Conservation (phyloP, 2,888 invertebrate genomes). For the Corythucha ciliata region DNA sequence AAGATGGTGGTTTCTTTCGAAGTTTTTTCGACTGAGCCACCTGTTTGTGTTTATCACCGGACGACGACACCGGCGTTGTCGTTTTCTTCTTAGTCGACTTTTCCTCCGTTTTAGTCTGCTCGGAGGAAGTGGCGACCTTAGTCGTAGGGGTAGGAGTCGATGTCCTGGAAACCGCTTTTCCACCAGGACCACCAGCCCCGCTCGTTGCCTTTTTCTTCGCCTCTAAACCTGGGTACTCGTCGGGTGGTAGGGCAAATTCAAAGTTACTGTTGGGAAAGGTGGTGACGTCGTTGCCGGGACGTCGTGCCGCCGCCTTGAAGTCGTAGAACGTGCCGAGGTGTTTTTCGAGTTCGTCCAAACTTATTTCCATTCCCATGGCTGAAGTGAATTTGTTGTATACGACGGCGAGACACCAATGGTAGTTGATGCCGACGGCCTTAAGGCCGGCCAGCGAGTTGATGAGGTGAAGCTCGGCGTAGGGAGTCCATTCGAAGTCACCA, state of each 20-base stretch:
- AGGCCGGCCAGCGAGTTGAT: slow-evolving; percentile 15
- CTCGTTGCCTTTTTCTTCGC: too few species aligned
- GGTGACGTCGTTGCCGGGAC: slow-evolving; percentile 4
- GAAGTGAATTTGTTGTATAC: slow-evolving; percentile 10
- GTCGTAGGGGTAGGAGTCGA: too few species aligned
- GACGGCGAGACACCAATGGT: slow-evolving; percentile 10
- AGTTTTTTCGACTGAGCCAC: too few species aligned
- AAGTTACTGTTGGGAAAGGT: neutral
- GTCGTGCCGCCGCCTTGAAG: slow-evolving; percentile 14
- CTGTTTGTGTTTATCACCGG: too few species aligned
- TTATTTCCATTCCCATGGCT: slow-evolving; percentile 12
- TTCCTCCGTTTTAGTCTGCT: too few species aligned
- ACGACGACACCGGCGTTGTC: too few species aligned
- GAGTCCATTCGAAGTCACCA: slow-evolving; percentile 14
- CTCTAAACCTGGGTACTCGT: neutral
- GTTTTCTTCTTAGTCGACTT: too few species aligned
- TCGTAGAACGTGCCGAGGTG: slow-evolving; percentile 11
- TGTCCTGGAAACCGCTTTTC: too few species aligned
- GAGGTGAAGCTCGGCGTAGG: slow-evolving; percentile 13
- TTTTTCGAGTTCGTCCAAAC: slow-evolving; percentile 7
- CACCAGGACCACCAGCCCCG: too few species aligned
- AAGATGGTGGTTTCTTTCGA: too few species aligned
- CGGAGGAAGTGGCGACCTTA: too few species aligned
- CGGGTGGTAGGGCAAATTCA: neutral
- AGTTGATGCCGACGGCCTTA: slow-evolving; percentile 15